Base-by-base conservation (phyloP, 2,797 vertebrate genomes). In the Zenarchopterus dispar region DNA sequence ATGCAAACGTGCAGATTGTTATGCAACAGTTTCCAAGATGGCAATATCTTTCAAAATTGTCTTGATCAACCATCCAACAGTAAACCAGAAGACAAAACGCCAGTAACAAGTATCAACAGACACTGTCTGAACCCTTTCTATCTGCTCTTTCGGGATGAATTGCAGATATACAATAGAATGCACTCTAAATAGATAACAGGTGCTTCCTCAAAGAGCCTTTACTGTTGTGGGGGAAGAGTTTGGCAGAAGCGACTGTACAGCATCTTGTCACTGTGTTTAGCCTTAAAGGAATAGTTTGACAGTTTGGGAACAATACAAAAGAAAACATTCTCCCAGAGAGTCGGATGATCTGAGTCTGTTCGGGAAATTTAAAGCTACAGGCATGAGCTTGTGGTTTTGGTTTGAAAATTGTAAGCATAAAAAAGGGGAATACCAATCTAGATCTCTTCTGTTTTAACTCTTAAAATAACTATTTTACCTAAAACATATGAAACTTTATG, bases 171-270 rank as follows among this genome's bases (percentile, higher is more conserved):
- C 81, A 84, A 83, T 81, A 87, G 67, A 67, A 80, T 86, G 61
- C 33, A 26, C 33, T 74, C 57, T 62, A 85, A 89, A 92, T 91
- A 76, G 74, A 81, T 84, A 79, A 82, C 89, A 91, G 88, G 85
- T 92, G 89, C 63, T 86, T 89, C 78, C 86, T 87, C 48, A 11
- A 33, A 59, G 64, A 0, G 6, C 22, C 44, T 72, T 56, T 31
- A 47, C 33, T 64, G 64, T 67, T 63, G 57, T 21, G 21, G 68
- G 68, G 39, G 39, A 48, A 36, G 44, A 24, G 48, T 53, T 50
- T 47, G 59, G 61, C 54, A 76, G 47, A 58, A 67, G 78, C 41
- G 49, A 59, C 61, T 53, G 64, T 22, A 43, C 42, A 8, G 23
- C 41, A 55, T 74, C 75, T 72, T 50, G 39, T 73, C 63, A 26